Evolutionary conservation across 2,113 vertebrate species (phyloP), one percentile per base, ranked within the genome.

Genomic region (Etheostoma cragini): DNA sequence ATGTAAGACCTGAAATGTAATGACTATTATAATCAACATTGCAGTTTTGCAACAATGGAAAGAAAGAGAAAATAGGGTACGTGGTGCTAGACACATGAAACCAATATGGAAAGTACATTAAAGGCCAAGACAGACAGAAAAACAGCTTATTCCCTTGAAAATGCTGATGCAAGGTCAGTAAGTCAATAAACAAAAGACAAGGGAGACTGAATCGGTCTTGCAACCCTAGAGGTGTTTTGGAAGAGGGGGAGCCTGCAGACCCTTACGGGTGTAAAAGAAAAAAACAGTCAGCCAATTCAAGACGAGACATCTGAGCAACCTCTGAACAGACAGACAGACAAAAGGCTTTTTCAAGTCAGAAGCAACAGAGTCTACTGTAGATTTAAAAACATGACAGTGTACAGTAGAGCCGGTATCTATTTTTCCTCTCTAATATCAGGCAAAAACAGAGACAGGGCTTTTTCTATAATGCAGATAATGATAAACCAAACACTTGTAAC

Each of bases 331-430:
- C 76, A 54, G 46, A 72, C 74, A 33, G 72, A 88, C 85, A 85
- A 89, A 90, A 86, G 81, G 78, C 49, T 69, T 63, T 63, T 14
- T 81, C 38, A 13, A n/a, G 58, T 81, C 77, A 80, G 88, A 26
- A 10, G 45, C 70, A 86, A 75, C 3, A 68, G 21, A 52, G 50
- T 78, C 57, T 63, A 66, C 73, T 62, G 56, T 50, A 76, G 82
- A 72, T 76, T 14, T 71, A 58, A 26, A 82, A 22, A 91, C 83
- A 87, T 87, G 8, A 81, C 85, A 85, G 87, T 47, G 52, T 52
- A 42, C 16, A 84, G 50, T 26, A 52, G 30, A 81, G 26, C 10
- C 75, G 42, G 30, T 26, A 6, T 45, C 76, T 57, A 72, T 90
- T 87, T 66, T 87, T 87, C 70, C 19, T 62, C 53, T 71, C 63